Percentiles rank a stretch among this genome's conserved stretches.
These are phyloP conservation scores for Oriolus oriolus DNA, from an alignment of 2,113 vertebrate genomes.

Conservation along the genomic window DNA sequence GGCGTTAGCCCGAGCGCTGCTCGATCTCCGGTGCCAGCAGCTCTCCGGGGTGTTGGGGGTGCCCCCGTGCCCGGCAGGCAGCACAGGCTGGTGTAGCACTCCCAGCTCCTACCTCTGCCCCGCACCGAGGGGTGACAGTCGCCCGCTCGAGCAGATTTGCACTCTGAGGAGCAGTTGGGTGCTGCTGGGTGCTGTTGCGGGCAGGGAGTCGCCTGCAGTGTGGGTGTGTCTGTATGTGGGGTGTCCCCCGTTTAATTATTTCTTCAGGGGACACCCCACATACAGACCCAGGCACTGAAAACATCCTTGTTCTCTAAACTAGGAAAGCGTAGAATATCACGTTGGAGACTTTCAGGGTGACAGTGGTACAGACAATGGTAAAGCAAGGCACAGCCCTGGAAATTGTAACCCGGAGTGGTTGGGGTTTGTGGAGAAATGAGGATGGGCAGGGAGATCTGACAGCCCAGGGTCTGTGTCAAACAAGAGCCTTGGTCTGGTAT, in stretches of 20 bases:
- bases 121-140: accelerated
- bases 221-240: accelerated
- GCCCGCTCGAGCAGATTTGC: accelerated
- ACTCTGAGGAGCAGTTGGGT: neutral
- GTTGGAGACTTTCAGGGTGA: neutral
- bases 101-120: neutral
- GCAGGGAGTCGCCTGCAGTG: accelerated
- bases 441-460: neutral
- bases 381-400: neutral
- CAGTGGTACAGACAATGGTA: accelerated
- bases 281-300: accelerated
- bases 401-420: neutral
- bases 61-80: neutral
- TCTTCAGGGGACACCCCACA: too few relatives aligned
- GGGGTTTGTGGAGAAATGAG: neutral
- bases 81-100: accelerated
- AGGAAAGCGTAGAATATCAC: accelerated
- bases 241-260: too few relatives aligned
- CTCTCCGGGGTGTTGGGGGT: accelerated
- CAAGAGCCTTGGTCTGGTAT: accelerated
- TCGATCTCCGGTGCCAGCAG: accelerated
- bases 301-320: accelerated
- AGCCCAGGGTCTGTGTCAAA: neutral
- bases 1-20: accelerated
- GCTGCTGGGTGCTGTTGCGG: neutral